A percentile compares a stretch with the other conserved stretches of the same genome.
phyloP scores from a whole-genome alignment of 2,888 invertebrate genomes.

The Drosophila parthenogenetica region DNA sequence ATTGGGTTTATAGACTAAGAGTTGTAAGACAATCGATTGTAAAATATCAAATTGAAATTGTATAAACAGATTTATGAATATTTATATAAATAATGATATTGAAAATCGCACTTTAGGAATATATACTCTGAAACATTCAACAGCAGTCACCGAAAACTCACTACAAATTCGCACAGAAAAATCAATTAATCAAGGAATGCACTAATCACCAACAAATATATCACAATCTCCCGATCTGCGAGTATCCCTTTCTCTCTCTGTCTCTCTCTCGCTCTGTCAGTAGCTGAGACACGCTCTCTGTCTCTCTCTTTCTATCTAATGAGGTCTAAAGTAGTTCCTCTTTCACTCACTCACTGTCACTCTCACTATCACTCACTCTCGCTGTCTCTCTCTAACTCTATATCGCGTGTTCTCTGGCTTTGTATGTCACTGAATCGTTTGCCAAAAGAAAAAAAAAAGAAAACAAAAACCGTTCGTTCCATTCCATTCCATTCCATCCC shows the following conservation, averaged over 20 bases:
- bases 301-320: constrained; percentile 1
- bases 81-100: constrained; percentile 14
- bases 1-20: constrained; percentile 37
- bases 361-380: constrained; percentile 22
- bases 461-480: constrained; percentile 71
- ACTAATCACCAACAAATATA: constrained; percentile 31
- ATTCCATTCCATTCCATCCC: constrained; percentile 61
- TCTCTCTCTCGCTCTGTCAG: constrained; percentile 14
- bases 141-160: constrained; percentile 50
- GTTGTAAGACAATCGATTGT: constrained; percentile 40
- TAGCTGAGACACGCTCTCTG: constrained; percentile 2
- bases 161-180: constrained; percentile 38
- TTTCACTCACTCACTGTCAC: constrained; percentile 6
- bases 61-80: constrained; percentile 26
- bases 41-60: constrained; percentile 45
- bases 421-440: constrained; percentile 69
- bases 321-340: constrained; percentile 1
- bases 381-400: constrained; percentile 18
- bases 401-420: constrained; percentile 30
- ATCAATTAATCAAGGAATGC: constrained; percentile 28
- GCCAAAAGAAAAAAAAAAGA: constrained; percentile 25
- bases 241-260: constrained; percentile 11
- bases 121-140: constrained; percentile 15
- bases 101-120: constrained; percentile 27
- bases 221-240: constrained; percentile 20